Evolutionary conservation across 2,888 invertebrate genomes (phyloP).

Genomic region (Dryocosmus kuriphilus): DNA sequence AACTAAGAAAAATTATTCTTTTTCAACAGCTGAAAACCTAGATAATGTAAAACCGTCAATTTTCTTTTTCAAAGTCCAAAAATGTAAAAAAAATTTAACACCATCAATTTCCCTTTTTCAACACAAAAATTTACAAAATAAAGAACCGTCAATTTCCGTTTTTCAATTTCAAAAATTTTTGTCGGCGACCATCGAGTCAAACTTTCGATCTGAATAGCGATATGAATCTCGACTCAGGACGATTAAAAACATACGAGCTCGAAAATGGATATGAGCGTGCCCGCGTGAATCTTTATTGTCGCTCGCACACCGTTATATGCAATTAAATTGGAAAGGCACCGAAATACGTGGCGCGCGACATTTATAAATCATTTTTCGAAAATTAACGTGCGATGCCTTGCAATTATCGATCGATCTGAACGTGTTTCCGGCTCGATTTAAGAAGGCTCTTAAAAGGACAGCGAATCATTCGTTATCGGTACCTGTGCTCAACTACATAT

Average conservation of each 20-base stretch:
- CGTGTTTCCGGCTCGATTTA: slow-evolving; percentile 52
- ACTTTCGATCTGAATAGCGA: slow-evolving; percentile 13
- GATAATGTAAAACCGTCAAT: too few relatives aligned
- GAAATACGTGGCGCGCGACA: slow-evolving; percentile 44
- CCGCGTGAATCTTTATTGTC: slow-evolving; percentile 35
- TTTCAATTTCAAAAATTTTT: neutral
- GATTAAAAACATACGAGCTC: slow-evolving; percentile 19
- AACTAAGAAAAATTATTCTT: too few relatives aligned
- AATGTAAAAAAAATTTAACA: too few relatives aligned
- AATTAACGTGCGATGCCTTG: slow-evolving; percentile 55
- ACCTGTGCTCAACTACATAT: slow-evolving; percentile 18
- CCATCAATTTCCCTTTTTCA: too few relatives aligned
- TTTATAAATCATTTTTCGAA: slow-evolving; percentile 55
- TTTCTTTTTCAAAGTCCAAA: too few relatives aligned
- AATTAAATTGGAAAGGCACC: slow-evolving; percentile 51
- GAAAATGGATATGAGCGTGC: slow-evolving; percentile 19
- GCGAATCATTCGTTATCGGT: slow-evolving; percentile 50
- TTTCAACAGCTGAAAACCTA: too few relatives aligned
- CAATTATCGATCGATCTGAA: slow-evolving; percentile 54
- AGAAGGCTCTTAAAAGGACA: slow-evolving; percentile 48
- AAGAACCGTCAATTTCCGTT: too few relatives aligned
- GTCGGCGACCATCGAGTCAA: neutral
- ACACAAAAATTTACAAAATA: too few relatives aligned
- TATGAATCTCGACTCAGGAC: slow-evolving; percentile 8
- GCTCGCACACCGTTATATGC: slow-evolving; percentile 50